Evolutionary conservation across 2,113 vertebrate genomes (phyloP).

Genomic region (Hemiscyllium ocellatum): DNA sequence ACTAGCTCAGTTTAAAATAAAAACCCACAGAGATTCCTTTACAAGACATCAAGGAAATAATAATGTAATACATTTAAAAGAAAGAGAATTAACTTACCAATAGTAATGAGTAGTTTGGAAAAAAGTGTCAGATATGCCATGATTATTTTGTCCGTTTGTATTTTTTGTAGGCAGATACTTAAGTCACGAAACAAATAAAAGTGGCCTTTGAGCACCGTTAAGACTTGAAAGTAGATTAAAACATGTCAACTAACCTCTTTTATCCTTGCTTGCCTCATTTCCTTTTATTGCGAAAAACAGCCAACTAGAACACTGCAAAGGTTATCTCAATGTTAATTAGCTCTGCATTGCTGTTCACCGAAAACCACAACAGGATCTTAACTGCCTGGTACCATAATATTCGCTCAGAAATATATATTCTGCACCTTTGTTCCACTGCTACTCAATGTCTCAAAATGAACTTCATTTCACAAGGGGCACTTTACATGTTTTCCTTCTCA

Average conservation of each 20-base stretch:
- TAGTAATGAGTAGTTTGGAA: neutral
- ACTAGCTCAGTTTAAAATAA: neutral
- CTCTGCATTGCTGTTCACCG: neutral
- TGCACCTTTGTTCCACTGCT: neutral
- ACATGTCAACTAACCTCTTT: neutral
- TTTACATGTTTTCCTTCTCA: neutral
- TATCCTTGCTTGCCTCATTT: neutral
- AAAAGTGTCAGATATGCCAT: neutral
- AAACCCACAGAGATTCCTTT: neutral
- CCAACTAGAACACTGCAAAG: neutral
- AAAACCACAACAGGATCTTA: constrained; percentile 22
- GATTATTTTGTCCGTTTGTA: neutral
- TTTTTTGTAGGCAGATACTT: neutral
- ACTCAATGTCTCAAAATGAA: neutral
- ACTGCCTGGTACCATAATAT: neutral
- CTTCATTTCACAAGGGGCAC: too few species aligned
- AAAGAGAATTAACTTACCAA: neutral
- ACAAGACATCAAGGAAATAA: neutral
- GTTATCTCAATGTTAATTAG: neutral
- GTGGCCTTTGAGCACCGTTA: neutral
- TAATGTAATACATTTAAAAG: neutral
- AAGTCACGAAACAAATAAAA: neutral
- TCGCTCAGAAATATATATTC: neutral
- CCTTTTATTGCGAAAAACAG: neutral
- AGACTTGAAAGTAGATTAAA: neutral